These are phyloP conservation scores for Chiloscyllium plagiosum DNA, from an alignment of 2,113 vertebrate genomes.

Conservation along the genomic window DNA sequence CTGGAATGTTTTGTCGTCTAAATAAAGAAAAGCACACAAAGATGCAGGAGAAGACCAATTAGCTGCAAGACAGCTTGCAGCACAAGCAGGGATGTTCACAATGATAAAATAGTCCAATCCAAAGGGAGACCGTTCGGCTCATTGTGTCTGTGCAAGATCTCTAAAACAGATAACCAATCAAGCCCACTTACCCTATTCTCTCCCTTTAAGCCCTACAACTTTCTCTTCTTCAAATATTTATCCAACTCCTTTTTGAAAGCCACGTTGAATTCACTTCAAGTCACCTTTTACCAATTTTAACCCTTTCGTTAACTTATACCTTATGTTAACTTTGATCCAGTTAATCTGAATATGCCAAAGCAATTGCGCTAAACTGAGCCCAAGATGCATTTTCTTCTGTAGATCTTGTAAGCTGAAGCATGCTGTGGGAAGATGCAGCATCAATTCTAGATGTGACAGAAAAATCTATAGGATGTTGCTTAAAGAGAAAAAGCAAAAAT, in stretches of 20 bases:
- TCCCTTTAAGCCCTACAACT: background rate
- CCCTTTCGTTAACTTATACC: background rate
- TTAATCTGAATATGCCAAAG: background rate
- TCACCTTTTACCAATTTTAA: background rate
- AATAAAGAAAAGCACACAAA: constrained; percentile 17
- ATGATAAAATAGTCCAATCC: background rate
- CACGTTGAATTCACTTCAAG: background rate
- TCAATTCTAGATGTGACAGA: too few species aligned
- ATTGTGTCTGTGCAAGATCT: background rate
- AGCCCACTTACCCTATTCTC: background rate
- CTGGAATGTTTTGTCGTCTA: constrained; percentile 98
- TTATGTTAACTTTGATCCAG: background rate
- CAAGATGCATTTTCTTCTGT: background rate
- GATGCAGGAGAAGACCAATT: background rate
- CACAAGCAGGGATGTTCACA: background rate
- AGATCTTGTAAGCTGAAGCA: background rate
- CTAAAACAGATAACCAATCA: background rate
- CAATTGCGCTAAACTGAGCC: background rate
- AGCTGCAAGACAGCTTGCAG: background rate
- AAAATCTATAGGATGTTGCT: background rate
- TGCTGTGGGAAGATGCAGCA: background rate
- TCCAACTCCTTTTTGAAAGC: background rate
- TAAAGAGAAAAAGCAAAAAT: background rate
- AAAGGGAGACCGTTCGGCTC: background rate
- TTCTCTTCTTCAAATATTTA: background rate